Conservation (phyloP, 2,888 invertebrate genomes). For the Eretmocerus hayati region DNA sequence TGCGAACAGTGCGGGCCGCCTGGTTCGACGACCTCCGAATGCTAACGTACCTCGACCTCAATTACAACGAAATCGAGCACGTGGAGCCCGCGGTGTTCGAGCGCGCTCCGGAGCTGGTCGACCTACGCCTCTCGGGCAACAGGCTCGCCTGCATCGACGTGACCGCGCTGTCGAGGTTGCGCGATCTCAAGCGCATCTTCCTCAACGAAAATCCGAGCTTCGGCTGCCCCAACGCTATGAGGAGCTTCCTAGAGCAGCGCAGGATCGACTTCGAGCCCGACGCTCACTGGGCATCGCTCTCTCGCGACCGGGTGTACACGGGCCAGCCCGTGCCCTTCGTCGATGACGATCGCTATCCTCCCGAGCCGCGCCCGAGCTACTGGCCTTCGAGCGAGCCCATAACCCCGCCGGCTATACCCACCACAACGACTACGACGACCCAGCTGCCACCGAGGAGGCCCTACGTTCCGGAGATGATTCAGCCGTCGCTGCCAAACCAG, state of each 20-base stretch:
- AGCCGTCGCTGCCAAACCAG: constrained; percentile 17
- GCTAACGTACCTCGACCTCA: constrained; percentile 39
- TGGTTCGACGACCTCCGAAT: constrained; percentile 35
- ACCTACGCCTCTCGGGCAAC: constrained; percentile 40
- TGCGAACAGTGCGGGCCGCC: constrained; percentile 29
- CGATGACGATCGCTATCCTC: background rate
- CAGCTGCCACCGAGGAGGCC: constrained; percentile 1
- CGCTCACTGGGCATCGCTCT: constrained; percentile 30
- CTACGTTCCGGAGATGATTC: constrained; percentile 13
- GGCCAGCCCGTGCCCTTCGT: constrained; percentile 2
- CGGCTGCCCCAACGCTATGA: constrained; percentile 36
- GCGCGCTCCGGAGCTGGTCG: constrained; percentile 33
- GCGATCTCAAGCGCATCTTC: constrained; percentile 32
- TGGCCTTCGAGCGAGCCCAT: background rate
- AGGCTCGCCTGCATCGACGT: constrained; percentile 36
- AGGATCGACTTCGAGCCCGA: constrained; percentile 33
- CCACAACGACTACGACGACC: background rate
- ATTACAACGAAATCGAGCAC: constrained; percentile 34
- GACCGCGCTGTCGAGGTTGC: constrained; percentile 29
- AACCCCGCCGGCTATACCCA: background rate
- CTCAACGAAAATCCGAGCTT: constrained; percentile 37
- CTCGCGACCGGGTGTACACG: constrained; percentile 24
- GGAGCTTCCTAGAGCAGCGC: constrained; percentile 28
- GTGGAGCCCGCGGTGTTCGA: constrained; percentile 37
- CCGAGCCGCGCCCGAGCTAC: background rate